These are phyloP conservation scores for Mergus octosetaceus DNA, from an alignment of 2,797 vertebrate species.

Conservation along the genomic window DNA sequence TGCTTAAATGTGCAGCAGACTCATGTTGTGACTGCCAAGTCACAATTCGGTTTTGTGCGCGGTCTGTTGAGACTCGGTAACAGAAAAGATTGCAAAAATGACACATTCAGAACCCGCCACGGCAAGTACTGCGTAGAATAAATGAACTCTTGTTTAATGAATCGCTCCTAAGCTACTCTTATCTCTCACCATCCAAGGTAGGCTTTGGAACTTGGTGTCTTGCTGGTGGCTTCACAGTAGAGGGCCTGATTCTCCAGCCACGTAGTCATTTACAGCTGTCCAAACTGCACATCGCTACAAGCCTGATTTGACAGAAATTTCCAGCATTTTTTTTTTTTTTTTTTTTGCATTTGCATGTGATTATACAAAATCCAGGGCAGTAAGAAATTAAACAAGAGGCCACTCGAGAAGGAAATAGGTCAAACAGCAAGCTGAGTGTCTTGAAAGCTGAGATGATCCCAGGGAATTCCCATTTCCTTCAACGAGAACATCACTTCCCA, in stretches of 20 bases:
- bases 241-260: neutral
- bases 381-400: neutral
- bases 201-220: neutral
- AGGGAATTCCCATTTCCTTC: neutral
- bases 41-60: neutral
- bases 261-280: neutral
- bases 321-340: neutral
- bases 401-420: neutral
- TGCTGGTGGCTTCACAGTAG: neutral
- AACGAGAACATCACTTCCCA: neutral
- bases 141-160: neutral
- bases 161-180: neutral
- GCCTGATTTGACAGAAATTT: neutral
- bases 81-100: neutral
- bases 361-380: neutral
- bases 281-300: neutral
- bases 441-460: neutral
- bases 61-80: neutral
- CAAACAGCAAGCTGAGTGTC: neutral
- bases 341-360: neutral
- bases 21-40: constrained; percentile 29
- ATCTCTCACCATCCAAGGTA: neutral
- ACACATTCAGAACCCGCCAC: neutral
- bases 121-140: neutral
- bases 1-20: constrained; percentile 9